These are phyloP conservation scores for Bombus pyrosoma DNA, from an alignment of 1,140 invertebrate species.

Conservation along the genomic window DNA sequence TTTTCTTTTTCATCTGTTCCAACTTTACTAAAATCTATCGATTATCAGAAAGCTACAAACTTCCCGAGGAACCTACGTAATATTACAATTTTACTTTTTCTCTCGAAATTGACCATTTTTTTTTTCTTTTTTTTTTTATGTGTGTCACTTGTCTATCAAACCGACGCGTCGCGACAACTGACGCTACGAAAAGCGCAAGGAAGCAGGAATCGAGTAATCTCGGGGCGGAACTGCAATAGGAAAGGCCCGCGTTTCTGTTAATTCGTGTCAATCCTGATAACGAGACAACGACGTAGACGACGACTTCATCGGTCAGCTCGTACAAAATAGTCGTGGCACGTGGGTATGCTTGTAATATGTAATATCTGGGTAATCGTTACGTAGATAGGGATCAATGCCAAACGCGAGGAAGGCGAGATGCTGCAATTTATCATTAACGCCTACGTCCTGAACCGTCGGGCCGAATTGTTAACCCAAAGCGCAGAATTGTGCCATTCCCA, in stretches of 20 bases:
- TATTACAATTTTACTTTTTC: too few species aligned
- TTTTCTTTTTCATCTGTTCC: not conserved
- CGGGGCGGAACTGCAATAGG: conserved; percentile 19
- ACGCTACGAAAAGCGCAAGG: not conserved
- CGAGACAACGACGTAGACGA: conserved; percentile 61
- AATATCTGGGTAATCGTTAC: conserved; percentile 74
- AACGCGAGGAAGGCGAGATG: conserved; percentile 64
- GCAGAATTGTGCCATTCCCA: conserved; percentile 65
- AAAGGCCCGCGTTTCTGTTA: conserved; percentile 39
- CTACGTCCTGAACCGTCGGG: conserved; percentile 55
- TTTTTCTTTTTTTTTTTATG: too few species aligned
- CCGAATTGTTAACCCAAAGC: conserved; percentile 69
- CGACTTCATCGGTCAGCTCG: conserved; percentile 19
- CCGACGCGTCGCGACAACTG: too few species aligned
- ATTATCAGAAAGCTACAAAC: too few species aligned
- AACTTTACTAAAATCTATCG: too few species aligned
- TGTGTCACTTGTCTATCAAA: too few species aligned
- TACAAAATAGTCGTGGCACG: conserved; percentile 41
- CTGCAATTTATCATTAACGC: conserved; percentile 74
- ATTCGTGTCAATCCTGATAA: conserved; percentile 52
- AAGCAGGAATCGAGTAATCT: not conserved
- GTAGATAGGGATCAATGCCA: conserved; percentile 78
- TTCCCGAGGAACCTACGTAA: too few species aligned
- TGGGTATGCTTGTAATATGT: conserved; percentile 60
- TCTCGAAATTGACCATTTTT: too few species aligned